These are phyloP conservation scores for Nephrotoma flavescens DNA, from an alignment of 2,888 invertebrate species.

Conservation along the genomic window DNA sequence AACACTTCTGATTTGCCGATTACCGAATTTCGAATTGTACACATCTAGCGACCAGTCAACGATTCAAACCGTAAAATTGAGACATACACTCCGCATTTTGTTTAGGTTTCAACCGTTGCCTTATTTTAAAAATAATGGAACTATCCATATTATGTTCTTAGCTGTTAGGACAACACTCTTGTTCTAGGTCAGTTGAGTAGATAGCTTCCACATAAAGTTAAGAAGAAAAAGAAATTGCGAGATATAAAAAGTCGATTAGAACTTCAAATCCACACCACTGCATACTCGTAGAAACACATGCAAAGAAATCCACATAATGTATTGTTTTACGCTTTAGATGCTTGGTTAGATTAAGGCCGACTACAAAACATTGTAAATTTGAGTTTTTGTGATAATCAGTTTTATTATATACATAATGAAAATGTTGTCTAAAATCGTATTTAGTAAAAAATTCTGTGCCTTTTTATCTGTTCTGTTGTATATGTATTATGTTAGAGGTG, in stretches of 20 bases:
- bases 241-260: neutral
- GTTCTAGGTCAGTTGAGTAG: neutral
- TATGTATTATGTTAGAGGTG: neutral
- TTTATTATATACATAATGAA: neutral
- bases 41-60: too few relatives aligned
- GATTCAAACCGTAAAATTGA: too few relatives aligned
- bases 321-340: neutral
- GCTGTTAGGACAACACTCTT: neutral
- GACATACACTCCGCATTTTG: too few relatives aligned
- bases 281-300: too few relatives aligned
- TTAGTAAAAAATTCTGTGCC: neutral
- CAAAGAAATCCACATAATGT: neutral
- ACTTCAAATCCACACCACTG: neutral
- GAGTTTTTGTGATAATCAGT: neutral
- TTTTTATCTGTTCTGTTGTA: neutral
- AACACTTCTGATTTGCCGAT: too few relatives aligned
- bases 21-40: too few relatives aligned
- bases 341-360: neutral
- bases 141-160: too few relatives aligned
- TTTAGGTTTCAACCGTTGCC: too few relatives aligned
- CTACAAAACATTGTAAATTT: neutral
- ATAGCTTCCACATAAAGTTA: neutral
- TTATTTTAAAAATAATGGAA: too few relatives aligned
- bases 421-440: neutral
- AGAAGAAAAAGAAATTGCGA: neutral